Percentiles rank a stretch among this genome's conserved stretches.
Evolutionary conservation across 2,888 invertebrate species (phyloP).

Genomic region (Oscheius sp.): DNA sequence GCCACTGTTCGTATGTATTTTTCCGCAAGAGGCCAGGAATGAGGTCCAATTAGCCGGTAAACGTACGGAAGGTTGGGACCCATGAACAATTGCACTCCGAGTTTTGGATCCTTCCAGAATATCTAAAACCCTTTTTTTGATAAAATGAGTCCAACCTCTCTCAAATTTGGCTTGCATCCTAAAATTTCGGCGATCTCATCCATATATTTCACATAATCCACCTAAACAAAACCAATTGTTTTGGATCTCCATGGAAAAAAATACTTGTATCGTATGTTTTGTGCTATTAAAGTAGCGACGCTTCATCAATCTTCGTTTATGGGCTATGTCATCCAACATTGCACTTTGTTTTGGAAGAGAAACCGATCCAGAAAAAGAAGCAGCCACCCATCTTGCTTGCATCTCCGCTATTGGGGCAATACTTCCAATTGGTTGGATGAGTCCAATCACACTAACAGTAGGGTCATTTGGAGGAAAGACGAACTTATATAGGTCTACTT

Average conservation of each 20-base stretch:
- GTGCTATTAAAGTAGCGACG: constrained; percentile 62
- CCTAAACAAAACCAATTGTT: constrained; percentile 40
- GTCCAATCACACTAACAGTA: constrained; percentile 70
- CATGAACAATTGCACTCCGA: constrained; percentile 60
- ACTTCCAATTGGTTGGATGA: constrained; percentile 73
- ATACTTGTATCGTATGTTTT: constrained; percentile 66
- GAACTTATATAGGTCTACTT: constrained; percentile 71
- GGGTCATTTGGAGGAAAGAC: constrained; percentile 70
- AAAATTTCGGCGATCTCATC: constrained; percentile 65
- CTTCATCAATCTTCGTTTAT: constrained; percentile 58
- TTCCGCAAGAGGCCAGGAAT: constrained; percentile 60
- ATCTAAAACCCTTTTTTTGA: constrained; percentile 34
- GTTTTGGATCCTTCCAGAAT: constrained; percentile 52
- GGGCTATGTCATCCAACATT: constrained; percentile 55
- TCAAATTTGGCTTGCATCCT: constrained; percentile 61
- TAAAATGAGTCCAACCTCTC: constrained; percentile 33
- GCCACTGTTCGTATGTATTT: constrained; percentile 55
- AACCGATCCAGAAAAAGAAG: constrained; percentile 53
- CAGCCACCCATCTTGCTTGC: constrained; percentile 68
- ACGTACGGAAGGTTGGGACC: constrained; percentile 67
- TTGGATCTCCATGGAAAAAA: no score
- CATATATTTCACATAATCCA: constrained; percentile 66
- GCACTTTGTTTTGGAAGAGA: constrained; percentile 43
- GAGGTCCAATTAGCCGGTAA: constrained; percentile 63
- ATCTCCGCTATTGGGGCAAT: constrained; percentile 73